Base-by-base conservation (phyloP, 2,113 vertebrate species). In the Clinocottus analis region DNA sequence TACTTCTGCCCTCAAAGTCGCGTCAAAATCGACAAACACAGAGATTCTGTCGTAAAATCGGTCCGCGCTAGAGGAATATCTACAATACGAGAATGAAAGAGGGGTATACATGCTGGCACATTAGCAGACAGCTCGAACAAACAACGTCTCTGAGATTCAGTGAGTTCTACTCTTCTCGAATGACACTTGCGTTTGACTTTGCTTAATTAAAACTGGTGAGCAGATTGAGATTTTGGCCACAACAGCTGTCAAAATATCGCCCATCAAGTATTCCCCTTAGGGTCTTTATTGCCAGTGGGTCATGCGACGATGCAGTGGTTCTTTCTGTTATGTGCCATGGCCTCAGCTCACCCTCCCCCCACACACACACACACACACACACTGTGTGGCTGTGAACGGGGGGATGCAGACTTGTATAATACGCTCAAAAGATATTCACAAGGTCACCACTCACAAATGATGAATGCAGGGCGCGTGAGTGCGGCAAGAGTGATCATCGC, bases 361-460 rank as follows among this genome's bases (percentile, higher is more conserved):
- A n/a, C n/a, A n/a, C n/a, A n/a, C n/a, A n/a, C n/a, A n/a, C n/a
- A n/a, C n/a, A n/a, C n/a, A n/a, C n/a, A n/a, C n/a, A n/a, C 64
- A 35, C 58, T 31, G 21, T 72, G 21, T 72, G 62, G 25, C 73
- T 72, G 14, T 72, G 73, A 80, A 82, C 79, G 25, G 72, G 76
- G 72, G 78, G 79, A 86, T 29, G 68, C 43, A 33, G 68, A 72
- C 66, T 64, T 76, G 56, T 76, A 72, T 73, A 85, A 86, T 80
- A 71, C 62, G 60, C 58, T 77, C 69, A 35, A 56, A n/a, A 84
- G 72, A 84, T 79, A 83, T 77, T 82, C 64, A 83, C 60, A 85
- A 71, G 23, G 31, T 74, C 67, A 83, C 59, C 33, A 33, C 49
- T 80, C 81, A 53, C 53, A 77, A 80, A 60, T 71, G 71, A 74